phyloP scores from a whole-genome alignment of 2,113 vertebrate genomes.

The Trinectes maculatus region DNA sequence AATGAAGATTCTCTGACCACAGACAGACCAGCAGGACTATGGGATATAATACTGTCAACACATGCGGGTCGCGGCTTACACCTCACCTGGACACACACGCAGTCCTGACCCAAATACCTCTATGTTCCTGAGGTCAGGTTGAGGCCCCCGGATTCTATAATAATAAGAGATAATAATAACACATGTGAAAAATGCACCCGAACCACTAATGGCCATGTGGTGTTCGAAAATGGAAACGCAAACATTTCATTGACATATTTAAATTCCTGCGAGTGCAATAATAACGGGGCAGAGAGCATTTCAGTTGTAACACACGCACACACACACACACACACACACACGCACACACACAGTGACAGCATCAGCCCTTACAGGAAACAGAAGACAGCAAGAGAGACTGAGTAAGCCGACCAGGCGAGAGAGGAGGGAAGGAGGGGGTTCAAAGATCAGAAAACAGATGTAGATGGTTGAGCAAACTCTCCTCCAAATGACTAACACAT shows the following conservation, averaged over 20 bases:
- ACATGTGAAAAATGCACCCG: conserved; percentile 36
- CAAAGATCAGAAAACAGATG: conserved; percentile 87
- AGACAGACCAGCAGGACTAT: conserved; percentile 46
- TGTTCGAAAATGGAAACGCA: conserved; percentile 55
- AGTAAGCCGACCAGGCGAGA: conserved; percentile 46
- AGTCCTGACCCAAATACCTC: conserved; percentile 54
- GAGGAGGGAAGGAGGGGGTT: conserved; percentile 68
- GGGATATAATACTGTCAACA: conserved; percentile 58
- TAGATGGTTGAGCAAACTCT: conserved; percentile 79
- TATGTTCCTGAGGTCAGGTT: conserved; percentile 44
- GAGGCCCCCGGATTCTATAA: conserved; percentile 49
- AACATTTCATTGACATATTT: conserved; percentile 59
- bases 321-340: conserved; percentile 12
- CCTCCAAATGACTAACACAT: conserved; percentile 85
- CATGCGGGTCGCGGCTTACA: conserved; percentile 34
- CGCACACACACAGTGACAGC: conserved; percentile 42
- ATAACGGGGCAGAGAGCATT: conserved; percentile 52
- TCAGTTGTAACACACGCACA: conserved; percentile 24
- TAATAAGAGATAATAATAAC: conserved; percentile 58
- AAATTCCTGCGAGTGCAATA: conserved; percentile 52
- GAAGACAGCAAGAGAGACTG: conserved; percentile 42
- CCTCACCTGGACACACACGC: conserved; percentile 25
- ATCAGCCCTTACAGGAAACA: conserved; percentile 56
- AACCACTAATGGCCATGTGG: conserved; percentile 63
- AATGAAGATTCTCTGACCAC: conserved; percentile 58